Conservation (phyloP, 2,113 vertebrate species). For the Cranoglanis bouderius region DNA sequence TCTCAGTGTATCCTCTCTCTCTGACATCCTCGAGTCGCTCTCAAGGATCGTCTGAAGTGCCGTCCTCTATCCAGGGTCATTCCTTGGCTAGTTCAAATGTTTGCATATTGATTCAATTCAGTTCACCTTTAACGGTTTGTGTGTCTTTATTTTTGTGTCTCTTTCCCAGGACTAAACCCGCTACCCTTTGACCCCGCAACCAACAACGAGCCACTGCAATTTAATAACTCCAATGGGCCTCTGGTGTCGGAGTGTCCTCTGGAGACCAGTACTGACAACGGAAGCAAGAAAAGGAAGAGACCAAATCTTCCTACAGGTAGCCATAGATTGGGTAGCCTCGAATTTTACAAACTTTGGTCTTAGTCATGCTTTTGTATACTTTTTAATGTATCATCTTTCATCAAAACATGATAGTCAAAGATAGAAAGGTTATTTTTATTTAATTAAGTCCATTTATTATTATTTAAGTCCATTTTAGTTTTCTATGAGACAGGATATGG, state of each 20-base stretch:
- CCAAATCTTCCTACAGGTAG: constrained; percentile 81
- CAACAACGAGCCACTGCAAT: constrained; percentile 80
- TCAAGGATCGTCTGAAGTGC: neutral
- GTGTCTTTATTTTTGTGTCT: constrained; percentile 20
- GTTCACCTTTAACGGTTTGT: neutral
- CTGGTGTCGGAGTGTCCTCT: constrained; percentile 73
- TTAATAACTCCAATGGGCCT: constrained; percentile 71
- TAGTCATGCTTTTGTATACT: neutral
- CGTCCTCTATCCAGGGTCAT: neutral
- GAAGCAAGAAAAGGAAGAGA: constrained; percentile 86
- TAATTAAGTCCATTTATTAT: neutral
- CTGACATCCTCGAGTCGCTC: constrained; percentile 11
- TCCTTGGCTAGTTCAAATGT: neutral
- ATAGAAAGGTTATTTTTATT: neutral
- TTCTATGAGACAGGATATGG: neutral
- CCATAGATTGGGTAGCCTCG: neutral
- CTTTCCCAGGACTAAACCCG: constrained; percentile 81
- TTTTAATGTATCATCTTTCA: neutral
- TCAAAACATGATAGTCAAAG: neutral
- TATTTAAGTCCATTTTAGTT: neutral
- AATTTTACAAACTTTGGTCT: neutral
- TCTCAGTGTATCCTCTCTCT: neutral
- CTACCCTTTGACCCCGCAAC: constrained; percentile 82
- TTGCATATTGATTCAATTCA: neutral
- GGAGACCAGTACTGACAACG: constrained; percentile 79